Base-by-base conservation (phyloP, 2,888 invertebrate species). In the Standfussiana lucernea region DNA sequence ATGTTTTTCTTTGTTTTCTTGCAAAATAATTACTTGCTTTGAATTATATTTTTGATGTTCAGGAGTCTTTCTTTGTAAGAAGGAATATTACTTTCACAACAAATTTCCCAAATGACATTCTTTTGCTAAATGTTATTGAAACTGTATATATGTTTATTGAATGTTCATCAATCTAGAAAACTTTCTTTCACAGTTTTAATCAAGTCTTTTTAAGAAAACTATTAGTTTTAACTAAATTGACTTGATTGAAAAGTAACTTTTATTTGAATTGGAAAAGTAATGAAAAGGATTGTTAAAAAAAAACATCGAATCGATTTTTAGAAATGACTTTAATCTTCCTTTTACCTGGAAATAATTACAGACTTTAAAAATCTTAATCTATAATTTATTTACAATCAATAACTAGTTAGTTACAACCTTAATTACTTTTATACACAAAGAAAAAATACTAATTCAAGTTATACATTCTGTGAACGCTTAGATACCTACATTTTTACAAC, bases 281-380 rank as follows among this genome's bases (percentile, higher is more conserved):
- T 47, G 0, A 62, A 61, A 37, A 2, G 4, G 8, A 21, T 21
- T 7, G 6, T 13, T 15, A n/a, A 84, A 79, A 70, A 75, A 76
- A 89, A 88, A 85, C 76, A 80, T 82, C 53, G 42, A 45, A 28
- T 65, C 40, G 56, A 91, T 94, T 95, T 94, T 95, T 95, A 95
- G 92, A 96, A 96, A 96, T 95, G 93, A 94, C 91, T 96, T 96
- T 96, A 95, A 93, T 96, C 92, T 94, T 93, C 93, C 93, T 88
- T 94, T 95, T 94, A 95, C 92, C 89, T 92, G 93, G 95, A 95
- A 95, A 95, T 95, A 94, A 95, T 96, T 96, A 96, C 94, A 96
- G 95, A 96, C 94, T 95, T 96, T 96, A 96, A 96, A 96, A 96
- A 96, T 93, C 95, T 96, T 96, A 96, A 75, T 78, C 93, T 94